Conservation (phyloP, 2,113 vertebrate species). For the Nerophis ophidion region DNA sequence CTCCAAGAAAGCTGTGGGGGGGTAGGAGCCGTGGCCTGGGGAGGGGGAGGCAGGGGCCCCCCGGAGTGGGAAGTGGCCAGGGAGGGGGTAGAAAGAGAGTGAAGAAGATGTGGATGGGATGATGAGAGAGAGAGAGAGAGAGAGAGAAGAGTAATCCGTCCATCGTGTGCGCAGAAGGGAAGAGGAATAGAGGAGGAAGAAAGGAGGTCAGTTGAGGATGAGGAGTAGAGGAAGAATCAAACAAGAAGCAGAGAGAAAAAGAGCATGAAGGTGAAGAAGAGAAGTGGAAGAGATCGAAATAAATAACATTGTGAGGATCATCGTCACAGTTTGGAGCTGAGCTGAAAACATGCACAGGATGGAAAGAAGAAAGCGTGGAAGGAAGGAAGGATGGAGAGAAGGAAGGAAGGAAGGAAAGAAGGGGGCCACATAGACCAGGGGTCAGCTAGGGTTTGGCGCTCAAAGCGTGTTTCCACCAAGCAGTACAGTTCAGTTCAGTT, state of each 20-base stretch:
- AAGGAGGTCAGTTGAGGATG: slow-evolving; percentile 8
- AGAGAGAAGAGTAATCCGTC: slow-evolving; percentile 36
- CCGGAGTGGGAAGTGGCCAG: slow-evolving; percentile 67
- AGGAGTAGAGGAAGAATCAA: slow-evolving; percentile 32
- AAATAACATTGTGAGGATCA: slow-evolving; percentile 64
- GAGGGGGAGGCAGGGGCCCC: slow-evolving; percentile 72
- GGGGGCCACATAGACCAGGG: slow-evolving; percentile 50
- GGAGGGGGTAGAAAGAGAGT: slow-evolving; percentile 71
- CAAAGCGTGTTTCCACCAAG: not conserved
- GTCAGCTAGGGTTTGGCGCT: slow-evolving; percentile 45
- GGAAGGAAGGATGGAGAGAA: slow-evolving; percentile 35
- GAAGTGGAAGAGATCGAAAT: slow-evolving; percentile 62
- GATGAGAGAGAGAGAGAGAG: slow-evolving; percentile 18
- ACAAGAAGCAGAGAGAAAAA: slow-evolving; percentile 27
- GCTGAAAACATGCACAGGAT: slow-evolving; percentile 53
- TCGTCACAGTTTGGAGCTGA: slow-evolving; percentile 56
- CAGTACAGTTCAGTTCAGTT: slow-evolving; percentile 1
- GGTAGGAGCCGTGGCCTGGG: slow-evolving; percentile 63
- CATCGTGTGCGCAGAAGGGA: slow-evolving; percentile 13
- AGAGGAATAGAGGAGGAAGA: not conserved
- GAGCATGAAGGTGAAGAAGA: slow-evolving; percentile 37
- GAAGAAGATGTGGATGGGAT: slow-evolving; percentile 42
- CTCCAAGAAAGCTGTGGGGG: slow-evolving; percentile 88
- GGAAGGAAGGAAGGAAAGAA: slow-evolving; percentile 35
- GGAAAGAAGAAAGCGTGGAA: slow-evolving; percentile 35